Evolutionary conservation across 2,888 invertebrate genomes (phyloP).

Genomic region (Abrostola tripartita): DNA sequence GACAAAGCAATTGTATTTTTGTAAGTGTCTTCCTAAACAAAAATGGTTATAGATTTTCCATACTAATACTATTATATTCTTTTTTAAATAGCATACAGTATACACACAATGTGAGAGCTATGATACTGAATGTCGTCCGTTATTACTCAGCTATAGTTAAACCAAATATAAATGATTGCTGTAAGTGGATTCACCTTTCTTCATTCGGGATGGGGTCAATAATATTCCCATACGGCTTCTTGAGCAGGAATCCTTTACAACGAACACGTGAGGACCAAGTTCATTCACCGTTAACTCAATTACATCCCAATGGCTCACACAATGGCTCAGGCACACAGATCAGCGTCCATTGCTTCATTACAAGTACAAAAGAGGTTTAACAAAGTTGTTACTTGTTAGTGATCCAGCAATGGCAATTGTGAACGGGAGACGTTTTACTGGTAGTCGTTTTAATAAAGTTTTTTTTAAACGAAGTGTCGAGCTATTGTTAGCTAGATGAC

Average conservation of each 20-base stretch:
- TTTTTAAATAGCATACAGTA: too few species aligned
- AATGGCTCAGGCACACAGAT: constrained; percentile 12
- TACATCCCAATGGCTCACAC: constrained; percentile 46
- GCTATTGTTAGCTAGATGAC: constrained; percentile 21
- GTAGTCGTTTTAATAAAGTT: constrained; percentile 52
- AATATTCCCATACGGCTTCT: constrained; percentile 44
- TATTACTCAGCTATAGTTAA: constrained; percentile 18
- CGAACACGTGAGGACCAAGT: constrained; percentile 55
- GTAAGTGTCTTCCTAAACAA: too few species aligned
- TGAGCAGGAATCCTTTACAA: constrained; percentile 23
- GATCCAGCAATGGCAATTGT: constrained; percentile 18
- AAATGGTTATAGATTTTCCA: too few species aligned
- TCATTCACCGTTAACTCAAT: constrained; percentile 70
- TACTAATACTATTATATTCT: too few species aligned
- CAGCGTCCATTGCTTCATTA: constrained; percentile 14
- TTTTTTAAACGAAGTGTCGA: constrained; percentile 32
- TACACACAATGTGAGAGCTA: too few species aligned
- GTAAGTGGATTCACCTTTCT: constrained; percentile 47
- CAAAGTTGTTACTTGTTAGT: not conserved
- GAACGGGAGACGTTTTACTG: constrained; percentile 24
- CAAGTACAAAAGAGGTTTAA: constrained; percentile 10
- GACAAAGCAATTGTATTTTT: too few species aligned
- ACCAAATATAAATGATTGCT: constrained; percentile 37
- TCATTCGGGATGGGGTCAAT: constrained; percentile 47
- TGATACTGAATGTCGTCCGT: not conserved